Base-by-base conservation (phyloP, 35 echinoderm and acorn worm species). In the Lytechinus variegatus region DNA sequence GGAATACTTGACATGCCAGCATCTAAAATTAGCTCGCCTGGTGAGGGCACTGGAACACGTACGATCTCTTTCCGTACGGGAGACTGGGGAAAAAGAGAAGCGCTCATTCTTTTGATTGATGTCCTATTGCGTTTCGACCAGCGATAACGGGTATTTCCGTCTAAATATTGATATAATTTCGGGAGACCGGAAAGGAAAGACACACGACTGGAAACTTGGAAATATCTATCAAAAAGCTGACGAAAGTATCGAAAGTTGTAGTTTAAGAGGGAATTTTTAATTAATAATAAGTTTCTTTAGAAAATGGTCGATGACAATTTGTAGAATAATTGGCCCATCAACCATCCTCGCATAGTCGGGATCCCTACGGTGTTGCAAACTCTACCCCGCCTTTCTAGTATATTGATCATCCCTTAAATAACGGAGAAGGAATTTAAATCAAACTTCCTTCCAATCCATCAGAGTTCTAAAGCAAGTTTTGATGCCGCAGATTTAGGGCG, bases 21-120 rank as follows among this genome's bases (percentile, higher is more conserved):
- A 93, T 53, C 92, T 93, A 93, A 55, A 93, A 56, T 93, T 93
- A 93, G n/a, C 92, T n/a, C 54, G 92, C 53, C 92, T 54, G 11
- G 88, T 90, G 66, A 79, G 66, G 21, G 66, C 66, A n/a, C 19
- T n/a, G 21, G 66, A 19, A 79, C 16, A 79, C 19, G 66, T 79
- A 79, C 66, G n/a, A 24, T 79, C 66, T 24, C 66, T 79, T 79
- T 79, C 14, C 19, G 14, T 79, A 79, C 66, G 21, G 66, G 66
- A 79, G 66, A 79, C 24, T 24, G n/a, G n/a, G 66, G 21, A 24
- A 79, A 6, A 19, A 79, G 66, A 79, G 66, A 16, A 79, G 66
- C 19, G 66, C 66, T 16, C 24, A 79, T 24, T 79, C 33, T 79
- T 79, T 79, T 79, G 66, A 79, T 79, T 79, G 19, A 79, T 71